phyloP scores from a whole-genome alignment of 2,113 vertebrate species.

The Microcebus tavaratra region DNA sequence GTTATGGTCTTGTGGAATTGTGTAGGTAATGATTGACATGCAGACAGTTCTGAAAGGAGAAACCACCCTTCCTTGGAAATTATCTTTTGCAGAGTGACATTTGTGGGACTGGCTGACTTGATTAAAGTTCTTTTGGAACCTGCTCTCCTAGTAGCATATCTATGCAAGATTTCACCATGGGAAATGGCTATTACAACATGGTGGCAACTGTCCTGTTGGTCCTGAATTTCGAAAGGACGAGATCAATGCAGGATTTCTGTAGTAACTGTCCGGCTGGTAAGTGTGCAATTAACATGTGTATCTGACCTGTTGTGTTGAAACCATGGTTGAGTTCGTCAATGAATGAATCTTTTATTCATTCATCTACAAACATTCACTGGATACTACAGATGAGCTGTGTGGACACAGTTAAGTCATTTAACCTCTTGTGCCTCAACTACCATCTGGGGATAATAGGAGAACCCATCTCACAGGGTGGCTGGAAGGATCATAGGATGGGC shows the following conservation, averaged over 20 bases:
- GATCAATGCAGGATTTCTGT: not conserved
- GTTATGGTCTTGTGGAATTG: not conserved
- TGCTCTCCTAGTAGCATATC: rapidly evolving
- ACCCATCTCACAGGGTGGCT: not conserved
- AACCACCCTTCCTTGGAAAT: not conserved
- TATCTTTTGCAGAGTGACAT: not conserved
- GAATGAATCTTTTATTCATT: not conserved
- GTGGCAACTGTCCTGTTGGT: constrained; percentile 35
- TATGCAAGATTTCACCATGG: constrained; percentile 28
- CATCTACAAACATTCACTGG: not conserved
- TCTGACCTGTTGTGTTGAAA: not conserved
- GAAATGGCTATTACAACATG: not conserved
- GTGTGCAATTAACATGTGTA: not conserved
- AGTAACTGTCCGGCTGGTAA: constrained; percentile 58
- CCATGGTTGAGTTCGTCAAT: not conserved
- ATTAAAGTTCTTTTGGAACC: not conserved
- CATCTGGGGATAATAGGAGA: not conserved
- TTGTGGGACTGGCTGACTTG: not conserved
- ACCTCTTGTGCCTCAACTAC: not conserved
- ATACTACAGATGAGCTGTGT: not conserved
- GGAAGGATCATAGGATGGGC: not conserved
- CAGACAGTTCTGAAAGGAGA: not conserved
- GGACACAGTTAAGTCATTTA: not conserved
- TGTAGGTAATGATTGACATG: too few relatives aligned
- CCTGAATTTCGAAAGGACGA: not conserved